Base-by-base conservation (phyloP, 2,113 vertebrate species). In the Neodontobutis hainanensis region DNA sequence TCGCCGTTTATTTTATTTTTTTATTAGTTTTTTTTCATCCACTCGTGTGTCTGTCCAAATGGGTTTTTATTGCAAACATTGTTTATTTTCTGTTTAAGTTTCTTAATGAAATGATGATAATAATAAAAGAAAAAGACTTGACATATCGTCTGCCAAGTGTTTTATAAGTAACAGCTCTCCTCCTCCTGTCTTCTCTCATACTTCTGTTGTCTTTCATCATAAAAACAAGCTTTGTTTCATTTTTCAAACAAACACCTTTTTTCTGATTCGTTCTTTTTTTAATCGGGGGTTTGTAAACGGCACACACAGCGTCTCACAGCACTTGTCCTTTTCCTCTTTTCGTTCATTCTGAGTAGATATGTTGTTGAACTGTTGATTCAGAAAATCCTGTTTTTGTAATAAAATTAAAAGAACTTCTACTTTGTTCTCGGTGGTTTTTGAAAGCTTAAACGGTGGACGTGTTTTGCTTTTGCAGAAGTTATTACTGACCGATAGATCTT, bases 311-410 rank as follows among this genome's bases (percentile, higher is more conserved):
- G 6, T 53, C 65, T 67, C 65, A 48, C 64, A 49, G 40, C 73
- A 68, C 70, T 78, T 73, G 70, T 77, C 65, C 61, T 57, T 32
- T 44, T 16, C 11, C 4, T 49, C 44, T 38, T 77, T 70, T 38
- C 58, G 57, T 84, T 65, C 27, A 51, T 77, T 82, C 52, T 45
- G 47, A 78, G 75, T 90, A 88, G 88, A 77, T 74, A 60, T 65
- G 77, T 76, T 82, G 85, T 85, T 85, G 75, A 85, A 82, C 76
- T 86, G 77, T 85, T 79, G 60, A 85, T 85, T 89, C 83, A 81
- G 57, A 81, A 82, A 81, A 80, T 76, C 64, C 35, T 87, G 67
- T 85, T 86, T 90, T 86, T 90, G 85, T 87, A 90, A 90, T 88
- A 89, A 90, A 90, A 89, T 81, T 70, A 74, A 90, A 89, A 85